Evolutionary conservation across 2,888 invertebrate genomes (phyloP).

Genomic region (Ennomos erosarius): DNA sequence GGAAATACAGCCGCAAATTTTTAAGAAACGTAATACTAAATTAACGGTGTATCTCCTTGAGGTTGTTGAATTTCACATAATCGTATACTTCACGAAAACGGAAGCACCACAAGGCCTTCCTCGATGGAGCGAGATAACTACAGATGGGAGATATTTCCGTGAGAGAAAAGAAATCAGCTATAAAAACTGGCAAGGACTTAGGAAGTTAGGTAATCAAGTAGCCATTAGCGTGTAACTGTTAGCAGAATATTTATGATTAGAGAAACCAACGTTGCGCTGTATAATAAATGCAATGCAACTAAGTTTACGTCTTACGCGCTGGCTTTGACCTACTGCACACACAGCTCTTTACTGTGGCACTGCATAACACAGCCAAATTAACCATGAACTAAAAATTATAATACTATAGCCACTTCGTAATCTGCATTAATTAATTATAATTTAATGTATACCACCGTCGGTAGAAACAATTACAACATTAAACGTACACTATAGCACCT

Average conservation of each 20-base stretch:
- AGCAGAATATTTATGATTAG: too few species aligned
- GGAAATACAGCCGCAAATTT: too few species aligned
- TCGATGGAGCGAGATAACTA: constrained; percentile 15
- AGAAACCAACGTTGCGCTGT: too few species aligned
- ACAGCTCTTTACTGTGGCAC: constrained; percentile 16
- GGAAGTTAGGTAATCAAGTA: background rate
- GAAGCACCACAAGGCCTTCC: constrained; percentile 17
- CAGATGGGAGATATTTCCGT: constrained; percentile 7
- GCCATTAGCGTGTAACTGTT: background rate
- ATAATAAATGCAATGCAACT: too few species aligned
- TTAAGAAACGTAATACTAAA: too few species aligned
- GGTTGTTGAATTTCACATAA: background rate
- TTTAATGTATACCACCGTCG: constrained; percentile 24
- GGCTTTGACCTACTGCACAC: constrained; percentile 6
- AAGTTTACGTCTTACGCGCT: too few species aligned
- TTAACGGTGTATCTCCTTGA: too few species aligned
- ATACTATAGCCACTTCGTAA: constrained; percentile 21
- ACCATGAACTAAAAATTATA: constrained; percentile 32
- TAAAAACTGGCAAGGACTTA: constrained; percentile 3
- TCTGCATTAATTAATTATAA: constrained; percentile 31
- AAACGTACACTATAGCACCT: constrained; percentile 1
- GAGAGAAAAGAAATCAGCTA: background rate
- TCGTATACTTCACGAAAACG: constrained; percentile 8
- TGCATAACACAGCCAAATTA: constrained; percentile 23
- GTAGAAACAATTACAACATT: constrained; percentile 9